Base-by-base conservation (phyloP, 1,140 invertebrate genomes). In the Anthonomus grandis region DNA sequence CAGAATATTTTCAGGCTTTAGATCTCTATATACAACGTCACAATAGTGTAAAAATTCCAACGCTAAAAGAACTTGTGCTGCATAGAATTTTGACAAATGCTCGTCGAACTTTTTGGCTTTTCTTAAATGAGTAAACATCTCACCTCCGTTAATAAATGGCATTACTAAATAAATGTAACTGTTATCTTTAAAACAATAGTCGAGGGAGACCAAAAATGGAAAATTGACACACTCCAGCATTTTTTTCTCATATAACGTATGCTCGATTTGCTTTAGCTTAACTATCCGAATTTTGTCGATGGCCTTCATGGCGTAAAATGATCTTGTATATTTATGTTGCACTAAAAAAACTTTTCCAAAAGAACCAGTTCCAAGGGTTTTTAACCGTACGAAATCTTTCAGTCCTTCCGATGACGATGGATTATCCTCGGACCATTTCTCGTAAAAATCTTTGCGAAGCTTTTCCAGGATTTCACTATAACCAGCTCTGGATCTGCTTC, bases 1-100 rank as follows among this genome's bases (percentile, higher is more conserved):
- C 47, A 98, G 79, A 59, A 98, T 86, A 76, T 98, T 98, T 77
- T 98, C 95, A 5, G 95, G 95, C 73, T 98, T 97, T 39, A 97
- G 76, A 78, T 97, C 93, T 38, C 94, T 80, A 71, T 97, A 96
- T 47, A 97, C 82, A 49, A 98, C 76, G 72, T 90, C 86, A 69
- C 94, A 85, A 62, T 86, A 82, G 71, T 98, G 95, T 37, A 98
- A 78, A 76, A 97, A 98, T 74, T 98, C 94, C 51, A 98, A 78
- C 1, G 87, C 91, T 57, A 97, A 75, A 25, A 90, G 78, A 18
- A 97, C 90, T 81, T 97, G 93, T 37, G 90, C 88, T 2, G 86
- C 91, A 74, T 96, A 97, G 79, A 98, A 98, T 64, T 84, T 85
- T 4, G 92, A 81, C 63, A 89, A 78, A 18, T 80, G 77, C 73